A percentile compares a stretch with the other conserved stretches of the same genome.
Evolutionary conservation across 1,140 invertebrate species (phyloP).

Genomic region (Daktulosphaira vitifoliae): DNA sequence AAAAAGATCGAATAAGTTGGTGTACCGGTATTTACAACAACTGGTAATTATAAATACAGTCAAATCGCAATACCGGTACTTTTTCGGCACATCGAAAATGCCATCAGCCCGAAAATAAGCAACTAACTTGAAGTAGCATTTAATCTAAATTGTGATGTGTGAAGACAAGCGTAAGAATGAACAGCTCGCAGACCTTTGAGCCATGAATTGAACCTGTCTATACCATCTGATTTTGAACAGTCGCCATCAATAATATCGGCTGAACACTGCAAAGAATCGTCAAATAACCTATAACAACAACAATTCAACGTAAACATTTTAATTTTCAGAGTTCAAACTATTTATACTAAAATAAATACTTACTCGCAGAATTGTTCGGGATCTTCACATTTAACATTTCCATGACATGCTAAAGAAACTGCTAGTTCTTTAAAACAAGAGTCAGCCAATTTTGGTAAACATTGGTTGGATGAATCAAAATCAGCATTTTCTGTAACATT

Average conservation of each 20-base stretch:
- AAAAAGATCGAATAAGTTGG: no score
- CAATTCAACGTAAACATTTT: no score
- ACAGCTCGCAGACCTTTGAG: background rate
- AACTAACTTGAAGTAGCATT: no score
- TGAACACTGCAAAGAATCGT: conserved; percentile 1
- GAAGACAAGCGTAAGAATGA: background rate
- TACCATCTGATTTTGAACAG: background rate
- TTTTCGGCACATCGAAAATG: no score
- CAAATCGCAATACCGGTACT: no score
- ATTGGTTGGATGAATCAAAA: background rate
- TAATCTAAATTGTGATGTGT: no score
- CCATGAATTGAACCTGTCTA: background rate
- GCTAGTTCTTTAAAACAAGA: background rate
- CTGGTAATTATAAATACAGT: no score
- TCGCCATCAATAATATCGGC: conserved; percentile 4
- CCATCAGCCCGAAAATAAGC: no score
- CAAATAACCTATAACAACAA: background rate
- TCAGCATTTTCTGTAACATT: background rate
- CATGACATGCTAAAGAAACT: background rate
- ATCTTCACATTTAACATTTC: background rate
- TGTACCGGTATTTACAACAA: no score
- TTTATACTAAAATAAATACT: background rate
- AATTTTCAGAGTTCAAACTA: background rate
- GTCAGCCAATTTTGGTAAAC: background rate
- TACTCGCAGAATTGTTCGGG: background rate